Conservation (phyloP, 2,797 vertebrate species). For the Platyrinchus mystaceus region DNA sequence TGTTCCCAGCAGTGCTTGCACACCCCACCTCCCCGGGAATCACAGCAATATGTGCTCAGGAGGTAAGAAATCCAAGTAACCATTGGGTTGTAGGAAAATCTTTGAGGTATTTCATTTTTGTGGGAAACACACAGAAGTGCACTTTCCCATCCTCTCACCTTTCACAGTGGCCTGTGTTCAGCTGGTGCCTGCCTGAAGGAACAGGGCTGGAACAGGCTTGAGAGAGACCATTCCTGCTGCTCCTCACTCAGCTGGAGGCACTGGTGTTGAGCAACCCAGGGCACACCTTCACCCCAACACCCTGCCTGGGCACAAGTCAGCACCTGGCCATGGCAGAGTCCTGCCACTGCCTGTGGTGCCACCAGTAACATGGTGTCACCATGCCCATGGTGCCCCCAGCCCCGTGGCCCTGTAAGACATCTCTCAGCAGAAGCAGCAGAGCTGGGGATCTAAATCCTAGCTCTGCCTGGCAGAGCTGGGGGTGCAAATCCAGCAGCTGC, state of each 20-base stretch:
- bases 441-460: not conserved
- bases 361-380: not conserved
- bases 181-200: not conserved
- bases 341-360: rapidly evolving
- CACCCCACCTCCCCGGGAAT: not conserved
- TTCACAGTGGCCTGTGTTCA: not conserved
- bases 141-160: not conserved
- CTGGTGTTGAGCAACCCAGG: not conserved
- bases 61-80: not conserved
- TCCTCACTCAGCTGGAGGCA: not conserved
- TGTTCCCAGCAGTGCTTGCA: not conserved
- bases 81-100: not conserved
- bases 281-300: not conserved
- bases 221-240: not conserved
- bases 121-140: not conserved
- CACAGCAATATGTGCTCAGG: not conserved
- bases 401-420: not conserved
- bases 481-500: not conserved
- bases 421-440: not conserved
- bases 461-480: not conserved
- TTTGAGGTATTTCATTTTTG: not conserved
- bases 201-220: not conserved
- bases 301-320: not conserved
- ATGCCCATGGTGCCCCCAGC: not conserved
- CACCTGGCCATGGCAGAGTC: not conserved